A percentile compares a stretch with the other conserved stretches of the same genome.
phyloP scores from a whole-genome alignment of 2,888 invertebrate genomes.

The Drosophila maculinotata region DNA sequence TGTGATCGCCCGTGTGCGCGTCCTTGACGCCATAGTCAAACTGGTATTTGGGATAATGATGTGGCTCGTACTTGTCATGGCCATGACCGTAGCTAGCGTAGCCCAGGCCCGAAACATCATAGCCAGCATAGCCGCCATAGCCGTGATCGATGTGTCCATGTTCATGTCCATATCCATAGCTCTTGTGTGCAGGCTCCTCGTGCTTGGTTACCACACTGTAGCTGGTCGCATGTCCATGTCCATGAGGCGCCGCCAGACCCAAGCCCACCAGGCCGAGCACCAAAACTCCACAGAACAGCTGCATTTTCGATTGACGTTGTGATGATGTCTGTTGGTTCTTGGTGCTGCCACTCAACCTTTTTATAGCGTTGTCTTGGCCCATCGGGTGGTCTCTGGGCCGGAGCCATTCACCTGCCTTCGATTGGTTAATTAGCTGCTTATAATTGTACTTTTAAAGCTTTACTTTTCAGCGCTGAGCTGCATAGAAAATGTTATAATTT shows the following conservation, averaged over 20 bases:
- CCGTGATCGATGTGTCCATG: conserved; percentile 41
- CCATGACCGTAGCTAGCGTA: conserved; percentile 63
- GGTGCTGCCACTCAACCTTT: conserved; percentile 34
- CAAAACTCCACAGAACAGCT: conserved; percentile 52
- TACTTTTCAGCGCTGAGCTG: conserved; percentile 49
- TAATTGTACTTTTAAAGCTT: conserved; percentile 46
- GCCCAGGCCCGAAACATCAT: conserved; percentile 37
- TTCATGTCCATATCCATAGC: conserved; percentile 39
- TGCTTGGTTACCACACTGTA: conserved; percentile 80
- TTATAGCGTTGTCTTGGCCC: conserved; percentile 47
- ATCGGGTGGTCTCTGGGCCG: conserved; percentile 43
- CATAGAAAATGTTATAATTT: conserved; percentile 47
- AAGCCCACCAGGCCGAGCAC: conserved; percentile 56
- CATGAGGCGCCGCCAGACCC: conserved; percentile 62
- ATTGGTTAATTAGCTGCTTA: conserved; percentile 62
- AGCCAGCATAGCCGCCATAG: conserved; percentile 32
- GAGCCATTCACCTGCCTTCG: conserved; percentile 64
- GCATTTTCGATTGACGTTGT: conserved; percentile 53
- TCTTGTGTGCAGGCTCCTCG: conserved; percentile 68
- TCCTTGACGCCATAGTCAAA: conserved; percentile 86
- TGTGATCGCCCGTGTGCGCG: conserved; percentile 85
- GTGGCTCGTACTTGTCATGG: conserved; percentile 83
- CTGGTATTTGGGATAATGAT: conserved; percentile 85
- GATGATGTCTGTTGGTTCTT: conserved; percentile 63
- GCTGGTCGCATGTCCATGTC: conserved; percentile 68